A percentile compares a stretch with the other conserved stretches of the same genome.
phyloP scores from a whole-genome alignment of 2,797 vertebrate species.

The Echiichthys vipera region DNA sequence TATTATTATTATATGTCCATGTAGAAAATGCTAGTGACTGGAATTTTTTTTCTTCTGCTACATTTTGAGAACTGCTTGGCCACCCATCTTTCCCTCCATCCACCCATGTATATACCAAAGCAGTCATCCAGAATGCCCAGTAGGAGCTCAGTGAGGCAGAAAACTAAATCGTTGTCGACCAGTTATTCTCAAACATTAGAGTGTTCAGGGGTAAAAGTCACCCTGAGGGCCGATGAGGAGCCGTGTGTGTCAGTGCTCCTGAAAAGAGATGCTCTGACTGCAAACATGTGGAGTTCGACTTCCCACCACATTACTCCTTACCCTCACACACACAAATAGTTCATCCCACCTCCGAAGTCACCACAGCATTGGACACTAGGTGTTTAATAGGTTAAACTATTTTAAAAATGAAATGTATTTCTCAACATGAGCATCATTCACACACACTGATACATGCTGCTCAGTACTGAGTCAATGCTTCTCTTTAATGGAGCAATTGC shows the following conservation, averaged over 20 bases:
- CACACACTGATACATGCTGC: background rate
- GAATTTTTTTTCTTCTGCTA: background rate
- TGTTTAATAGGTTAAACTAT: background rate
- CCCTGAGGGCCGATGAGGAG: conserved; percentile 45
- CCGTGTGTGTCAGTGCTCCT: background rate
- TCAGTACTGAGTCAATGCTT: background rate
- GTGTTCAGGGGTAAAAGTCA: conserved; percentile 55
- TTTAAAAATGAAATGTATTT: background rate
- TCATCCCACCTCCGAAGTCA: too few species aligned
- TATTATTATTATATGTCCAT: background rate
- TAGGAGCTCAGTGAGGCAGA: conserved; percentile 46
- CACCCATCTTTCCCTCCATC: conserved; percentile 36
- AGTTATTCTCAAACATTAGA: conserved; percentile 55
- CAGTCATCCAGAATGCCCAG: conserved; percentile 59
- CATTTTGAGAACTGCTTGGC: conserved; percentile 40
- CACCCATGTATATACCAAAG: conserved; percentile 41
- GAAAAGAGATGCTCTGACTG: conserved; percentile 28
- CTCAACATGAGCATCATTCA: background rate
- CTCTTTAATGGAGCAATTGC: background rate
- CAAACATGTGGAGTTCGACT: conserved; percentile 15
- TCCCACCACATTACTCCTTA: background rate
- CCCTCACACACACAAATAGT: background rate
- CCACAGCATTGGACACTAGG: too few species aligned
- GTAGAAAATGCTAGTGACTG: background rate
- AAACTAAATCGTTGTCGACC: conserved; percentile 60